These are phyloP conservation scores for Junonia oenone DNA, from an alignment of 2,888 invertebrate genomes.

Conservation along the genomic window DNA sequence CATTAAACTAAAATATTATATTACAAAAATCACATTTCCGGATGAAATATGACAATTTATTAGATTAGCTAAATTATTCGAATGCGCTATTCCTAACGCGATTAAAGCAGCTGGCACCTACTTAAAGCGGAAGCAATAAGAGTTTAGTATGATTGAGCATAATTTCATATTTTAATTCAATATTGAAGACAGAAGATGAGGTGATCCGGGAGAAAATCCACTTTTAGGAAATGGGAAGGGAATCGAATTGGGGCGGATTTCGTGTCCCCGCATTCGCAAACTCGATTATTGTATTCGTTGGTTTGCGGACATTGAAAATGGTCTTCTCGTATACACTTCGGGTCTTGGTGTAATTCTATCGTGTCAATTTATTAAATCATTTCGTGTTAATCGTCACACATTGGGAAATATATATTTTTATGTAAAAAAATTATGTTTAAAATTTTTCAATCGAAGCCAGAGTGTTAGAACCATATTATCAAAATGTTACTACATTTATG, in stretches of 20 bases:
- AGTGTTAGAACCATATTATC: too few species aligned
- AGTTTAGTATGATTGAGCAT: not conserved
- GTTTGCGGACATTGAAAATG: slow-evolving; percentile 11
- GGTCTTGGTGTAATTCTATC: not conserved
- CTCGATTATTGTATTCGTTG: slow-evolving; percentile 44
- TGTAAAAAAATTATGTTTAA: too few species aligned
- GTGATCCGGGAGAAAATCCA: slow-evolving; percentile 27
- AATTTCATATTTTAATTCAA: slow-evolving; percentile 11
- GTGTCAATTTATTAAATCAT: too few species aligned
- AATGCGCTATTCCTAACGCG: not conserved
- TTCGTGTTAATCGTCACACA: too few species aligned
- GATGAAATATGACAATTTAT: too few species aligned
- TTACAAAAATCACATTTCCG: too few species aligned
- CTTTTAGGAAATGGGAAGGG: slow-evolving; percentile 36
- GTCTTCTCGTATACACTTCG: slow-evolving; percentile 2
- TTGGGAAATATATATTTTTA: too few species aligned
- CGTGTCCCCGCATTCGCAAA: slow-evolving; percentile 45
- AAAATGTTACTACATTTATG: too few species aligned
- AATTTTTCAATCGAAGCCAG: too few species aligned
- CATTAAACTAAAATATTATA: too few species aligned
- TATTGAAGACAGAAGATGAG: slow-evolving; percentile 18
- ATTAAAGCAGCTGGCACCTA: not conserved
- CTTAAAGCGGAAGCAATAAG: not conserved
- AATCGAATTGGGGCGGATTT: slow-evolving; percentile 43
- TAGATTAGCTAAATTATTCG: not conserved